Base-by-base conservation (phyloP, 1,140 invertebrate species). In the Drosophila pandora region DNA sequence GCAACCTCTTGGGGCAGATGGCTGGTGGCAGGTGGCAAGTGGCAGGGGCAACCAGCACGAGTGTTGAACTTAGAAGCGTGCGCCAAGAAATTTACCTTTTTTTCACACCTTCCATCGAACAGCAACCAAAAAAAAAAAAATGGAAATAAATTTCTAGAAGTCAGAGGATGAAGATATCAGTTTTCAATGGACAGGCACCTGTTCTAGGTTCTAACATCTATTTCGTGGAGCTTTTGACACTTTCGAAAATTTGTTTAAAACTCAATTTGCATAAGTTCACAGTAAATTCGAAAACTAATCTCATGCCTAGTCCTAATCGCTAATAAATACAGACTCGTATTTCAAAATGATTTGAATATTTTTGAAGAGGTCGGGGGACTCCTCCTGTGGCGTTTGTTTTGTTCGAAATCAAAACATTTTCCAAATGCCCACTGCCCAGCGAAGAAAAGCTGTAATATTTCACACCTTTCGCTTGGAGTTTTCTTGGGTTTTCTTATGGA, bases 321-420 rank as follows among this genome's bases (percentile, higher is more conserved):
- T 85, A 87, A 87, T 87, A 87, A 87, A 88, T 88, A 87, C 74
- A 82, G 82, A 58, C 84, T 85, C 82, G 83, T 85, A 85, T 85
- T 87, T 87, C 83, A 82, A 82, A 84, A 84, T 65, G 63, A 88
- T 87, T 87, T 87, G 52, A 87, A 87, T 87, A 87, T 76, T 76
- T 85, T 82, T 75, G 78, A 85, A 87, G 78, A 82, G 79, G 49
- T 13, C 21, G 39, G 17, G 12, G 7, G 49, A 12, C 28, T 23
- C 21, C 1, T 47, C 82, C 82, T 70, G 82, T 57, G 78, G 82
- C 74, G 78, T 76, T 88, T 87, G 61, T 82, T 87, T 76, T 87
- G 82, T 87, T 82, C 63, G 41, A 87, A 88, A 87, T 88, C 82
- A 87, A 87, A 87, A 87, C 82, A 87, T 82, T 87, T 88, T 79